Conservation (phyloP, 2,797 vertebrate genomes). For the Cossypha caffra region DNA sequence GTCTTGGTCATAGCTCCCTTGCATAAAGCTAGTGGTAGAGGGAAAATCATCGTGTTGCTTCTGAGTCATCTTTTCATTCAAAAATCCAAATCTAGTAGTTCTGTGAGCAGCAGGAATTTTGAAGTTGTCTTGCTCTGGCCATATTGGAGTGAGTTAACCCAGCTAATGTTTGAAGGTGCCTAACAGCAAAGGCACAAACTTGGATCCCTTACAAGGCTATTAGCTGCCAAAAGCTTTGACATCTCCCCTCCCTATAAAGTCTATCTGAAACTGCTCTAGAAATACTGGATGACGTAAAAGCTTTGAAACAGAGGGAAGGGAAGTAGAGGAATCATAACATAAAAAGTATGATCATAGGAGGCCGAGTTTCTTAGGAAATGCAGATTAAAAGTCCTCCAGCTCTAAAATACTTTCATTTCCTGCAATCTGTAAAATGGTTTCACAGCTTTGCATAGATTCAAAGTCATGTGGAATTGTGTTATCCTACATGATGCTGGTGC, state of each 20-base stretch:
- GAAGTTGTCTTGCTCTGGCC: neutral
- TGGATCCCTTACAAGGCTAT: neutral
- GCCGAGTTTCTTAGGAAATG: neutral
- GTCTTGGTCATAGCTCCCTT: neutral
- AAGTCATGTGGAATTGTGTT: neutral
- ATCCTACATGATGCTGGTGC: neutral
- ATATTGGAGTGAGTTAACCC: neutral
- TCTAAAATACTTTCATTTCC: neutral
- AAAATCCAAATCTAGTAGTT: neutral
- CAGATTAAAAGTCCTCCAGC: neutral
- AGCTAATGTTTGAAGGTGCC: neutral
- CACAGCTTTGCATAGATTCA: neutral
- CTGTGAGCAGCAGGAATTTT: neutral
- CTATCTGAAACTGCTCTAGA: neutral
- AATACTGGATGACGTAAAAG: neutral
- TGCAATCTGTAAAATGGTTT: neutral
- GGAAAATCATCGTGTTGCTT: neutral
- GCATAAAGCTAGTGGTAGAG: neutral
- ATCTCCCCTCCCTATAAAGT: neutral
- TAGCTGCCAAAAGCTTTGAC: neutral
- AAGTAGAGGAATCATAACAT: neutral
- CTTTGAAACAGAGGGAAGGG: neutral
- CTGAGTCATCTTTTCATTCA: neutral
- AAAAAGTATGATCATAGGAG: neutral
- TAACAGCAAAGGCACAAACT: neutral